A percentile compares a stretch with the other conserved stretches of the same genome.
phyloP scores from a whole-genome alignment of 2,888 invertebrate genomes.

The Sinhomidia bicolor region DNA sequence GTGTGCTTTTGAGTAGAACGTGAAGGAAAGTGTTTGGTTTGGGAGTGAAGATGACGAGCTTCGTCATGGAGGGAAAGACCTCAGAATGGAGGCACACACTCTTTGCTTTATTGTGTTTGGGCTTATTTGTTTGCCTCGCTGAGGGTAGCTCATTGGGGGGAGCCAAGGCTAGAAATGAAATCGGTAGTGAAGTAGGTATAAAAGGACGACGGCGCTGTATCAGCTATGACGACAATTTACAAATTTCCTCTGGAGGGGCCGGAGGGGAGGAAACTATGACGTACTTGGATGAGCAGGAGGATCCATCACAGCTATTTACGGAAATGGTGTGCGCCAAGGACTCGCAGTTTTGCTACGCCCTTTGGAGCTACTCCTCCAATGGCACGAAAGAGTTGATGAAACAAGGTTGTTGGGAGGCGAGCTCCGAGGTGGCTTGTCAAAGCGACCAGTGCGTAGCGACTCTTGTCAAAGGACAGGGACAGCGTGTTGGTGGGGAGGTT shows the following conservation, averaged over 20 bases:
- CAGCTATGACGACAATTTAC: slow-evolving; percentile 8
- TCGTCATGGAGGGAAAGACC: too few relatives aligned
- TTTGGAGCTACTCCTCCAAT: slow-evolving; percentile 86
- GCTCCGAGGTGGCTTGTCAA: slow-evolving; percentile 81
- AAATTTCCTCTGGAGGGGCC: neutral
- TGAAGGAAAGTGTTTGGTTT: too few relatives aligned
- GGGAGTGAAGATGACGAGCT: too few relatives aligned
- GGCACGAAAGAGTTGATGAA: slow-evolving; percentile 84
- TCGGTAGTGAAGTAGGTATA: neutral
- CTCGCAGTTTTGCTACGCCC: slow-evolving; percentile 87
- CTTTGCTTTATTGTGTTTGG: too few relatives aligned
- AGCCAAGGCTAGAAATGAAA: neutral
- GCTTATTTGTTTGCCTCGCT: too few relatives aligned
- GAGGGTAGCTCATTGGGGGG: neutral
- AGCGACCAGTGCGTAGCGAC: slow-evolving; percentile 84
- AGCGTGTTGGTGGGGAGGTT: too few relatives aligned
- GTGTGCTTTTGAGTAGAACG: too few relatives aligned
- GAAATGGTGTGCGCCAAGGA: slow-evolving; percentile 74
- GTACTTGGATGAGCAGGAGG: slow-evolving; percentile 8
- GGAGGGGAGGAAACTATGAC: neutral
- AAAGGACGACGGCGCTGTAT: slow-evolving; percentile 42
- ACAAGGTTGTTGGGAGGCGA: slow-evolving; percentile 85
- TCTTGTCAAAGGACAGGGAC: slow-evolving; percentile 11
- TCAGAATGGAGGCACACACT: too few relatives aligned
- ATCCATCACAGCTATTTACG: neutral